Evolutionary conservation across 2,113 vertebrate genomes (phyloP).

Genomic region (Pagrus major): DNA sequence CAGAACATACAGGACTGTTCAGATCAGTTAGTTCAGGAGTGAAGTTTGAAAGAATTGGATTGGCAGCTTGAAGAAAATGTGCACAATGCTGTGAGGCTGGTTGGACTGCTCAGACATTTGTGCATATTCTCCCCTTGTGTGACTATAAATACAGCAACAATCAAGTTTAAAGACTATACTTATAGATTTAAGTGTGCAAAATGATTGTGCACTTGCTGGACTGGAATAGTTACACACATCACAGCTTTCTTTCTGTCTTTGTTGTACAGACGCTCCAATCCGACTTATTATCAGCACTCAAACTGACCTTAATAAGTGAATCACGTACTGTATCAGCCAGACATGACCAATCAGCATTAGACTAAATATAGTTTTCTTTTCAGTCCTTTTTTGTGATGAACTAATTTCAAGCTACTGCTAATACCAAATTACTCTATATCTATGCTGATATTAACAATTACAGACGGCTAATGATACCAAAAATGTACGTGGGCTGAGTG

Average conservation of each 20-base stretch:
- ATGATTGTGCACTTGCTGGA: background rate
- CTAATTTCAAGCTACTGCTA: background rate
- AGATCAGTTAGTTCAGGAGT: constrained; percentile 24
- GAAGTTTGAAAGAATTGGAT: constrained; percentile 13
- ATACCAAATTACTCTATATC: too few relatives aligned
- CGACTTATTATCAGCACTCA: background rate
- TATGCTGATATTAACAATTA: too few relatives aligned
- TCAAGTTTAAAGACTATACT: background rate
- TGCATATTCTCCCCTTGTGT: background rate
- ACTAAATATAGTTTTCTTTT: background rate
- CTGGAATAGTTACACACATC: too few relatives aligned
- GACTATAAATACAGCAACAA: background rate
- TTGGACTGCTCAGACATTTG: background rate
- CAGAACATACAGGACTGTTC: constrained; percentile 33
- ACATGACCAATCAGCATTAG: background rate
- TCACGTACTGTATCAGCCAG: background rate
- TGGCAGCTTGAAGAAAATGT: constrained; percentile 2
- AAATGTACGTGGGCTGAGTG: too few relatives aligned
- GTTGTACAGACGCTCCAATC: background rate
- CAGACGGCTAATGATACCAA: background rate
- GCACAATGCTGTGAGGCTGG: background rate
- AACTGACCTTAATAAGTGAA: background rate
- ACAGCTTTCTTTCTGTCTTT: background rate
- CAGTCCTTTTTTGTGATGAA: background rate
- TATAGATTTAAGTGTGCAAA: background rate